Evolutionary conservation across 2,888 invertebrate species (phyloP), one percentile per base, ranked within the genome.

Genomic region (Drosophila antonietae): DNA sequence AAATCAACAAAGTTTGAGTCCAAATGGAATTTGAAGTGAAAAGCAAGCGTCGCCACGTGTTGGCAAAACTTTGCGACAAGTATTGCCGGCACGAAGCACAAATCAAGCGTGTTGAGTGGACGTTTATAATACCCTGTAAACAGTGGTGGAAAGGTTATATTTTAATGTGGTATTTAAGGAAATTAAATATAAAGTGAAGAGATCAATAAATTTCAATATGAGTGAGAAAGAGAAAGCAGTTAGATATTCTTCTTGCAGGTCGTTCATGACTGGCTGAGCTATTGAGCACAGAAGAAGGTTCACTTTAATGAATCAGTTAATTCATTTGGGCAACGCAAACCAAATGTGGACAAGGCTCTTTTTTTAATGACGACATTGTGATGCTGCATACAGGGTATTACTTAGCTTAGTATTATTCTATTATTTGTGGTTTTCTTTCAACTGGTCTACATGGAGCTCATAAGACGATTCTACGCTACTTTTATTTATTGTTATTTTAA

Each of bases 11-110:
- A 18, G 10, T 28, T 15, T 37, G 35, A 49, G 33, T 28, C 12
- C 28, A 23, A 28, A 28, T 58, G 18, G 7, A 74, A 52, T n/a
- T 52, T 39, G 23, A 71, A 53, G 52, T 57, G 43, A 15, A 39
- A 12, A 51, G 44, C 47, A 59, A 47, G 28, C 47, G 37, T 14
- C 23, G 23, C 28, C 18, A 59, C 37, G 37, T 39, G 14, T 59
- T n/a, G 44, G 28, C n/a, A 20, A 57, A 62, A 73, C 57, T 58
- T 76, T 63, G 41, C 18, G 39, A 49, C 56, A 52, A 43, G 35
- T 35, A 53, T 70, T 62, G 44, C 53, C 63, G 39, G 47, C 55
- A 23, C 35, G 31, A 15, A 35, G 31, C 35, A 12, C 23, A 41
- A 37, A 43, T 44, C 15, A 43, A 15, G 23, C 3, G 37, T 44